phyloP scores from a whole-genome alignment of 2,888 invertebrate species.

The Drosophila demipolita region DNA sequence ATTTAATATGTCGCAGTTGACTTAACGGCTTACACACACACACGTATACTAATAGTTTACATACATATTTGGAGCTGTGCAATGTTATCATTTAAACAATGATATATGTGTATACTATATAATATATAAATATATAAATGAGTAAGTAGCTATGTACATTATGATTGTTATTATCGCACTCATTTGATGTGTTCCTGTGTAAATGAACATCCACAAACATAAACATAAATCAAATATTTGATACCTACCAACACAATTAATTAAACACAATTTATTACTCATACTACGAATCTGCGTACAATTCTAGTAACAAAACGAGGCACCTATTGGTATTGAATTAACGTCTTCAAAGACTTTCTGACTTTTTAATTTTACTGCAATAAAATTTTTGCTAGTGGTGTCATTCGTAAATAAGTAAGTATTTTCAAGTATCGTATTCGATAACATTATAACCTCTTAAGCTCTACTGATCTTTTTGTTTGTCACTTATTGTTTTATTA shows the following conservation, averaged over 20 bases:
- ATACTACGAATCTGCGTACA: constrained; percentile 17
- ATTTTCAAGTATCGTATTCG: constrained; percentile 11
- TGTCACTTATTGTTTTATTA: not conserved
- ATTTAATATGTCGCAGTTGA: constrained; percentile 7
- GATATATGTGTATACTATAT: not conserved
- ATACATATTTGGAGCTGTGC: constrained; percentile 5
- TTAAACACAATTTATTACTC: constrained; percentile 25
- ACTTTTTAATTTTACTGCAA: constrained; percentile 32
- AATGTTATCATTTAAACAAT: constrained; percentile 31
- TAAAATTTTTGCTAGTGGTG: constrained; percentile 23
- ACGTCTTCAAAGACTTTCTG: constrained; percentile 19
- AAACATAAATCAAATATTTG: constrained; percentile 7
- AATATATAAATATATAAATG: constrained; percentile 2
- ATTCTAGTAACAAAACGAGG: constrained; percentile 23
- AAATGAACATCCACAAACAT: constrained; percentile 1
- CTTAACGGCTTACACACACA: constrained; percentile 15
- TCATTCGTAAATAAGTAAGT: constrained; percentile 4
- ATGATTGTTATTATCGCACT: constrained; percentile 6
- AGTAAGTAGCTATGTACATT: not conserved
- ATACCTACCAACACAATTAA: constrained; percentile 15
- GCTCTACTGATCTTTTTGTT: not conserved
- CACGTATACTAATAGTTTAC: not conserved
- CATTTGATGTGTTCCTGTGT: constrained; percentile 7
- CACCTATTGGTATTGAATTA: constrained; percentile 34
- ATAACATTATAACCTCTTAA: not conserved